These are phyloP conservation scores for Pterobdella sp. DNA, from an alignment of 2,888 invertebrate species.

Conservation along the genomic window DNA sequence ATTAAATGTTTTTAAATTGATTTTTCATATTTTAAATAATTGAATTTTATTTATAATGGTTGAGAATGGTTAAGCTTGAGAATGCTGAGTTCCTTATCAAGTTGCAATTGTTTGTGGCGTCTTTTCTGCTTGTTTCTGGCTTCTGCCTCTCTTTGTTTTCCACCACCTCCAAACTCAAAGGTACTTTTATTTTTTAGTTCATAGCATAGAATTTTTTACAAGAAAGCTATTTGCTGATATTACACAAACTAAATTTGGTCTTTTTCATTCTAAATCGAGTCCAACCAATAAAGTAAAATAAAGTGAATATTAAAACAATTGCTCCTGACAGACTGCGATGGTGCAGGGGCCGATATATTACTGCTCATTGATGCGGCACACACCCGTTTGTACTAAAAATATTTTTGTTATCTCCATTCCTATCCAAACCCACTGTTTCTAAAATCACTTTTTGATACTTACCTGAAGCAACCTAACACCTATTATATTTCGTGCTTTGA, in stretches of 20 bases:
- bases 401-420: not conserved
- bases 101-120: not conserved
- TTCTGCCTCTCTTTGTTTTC: not conserved
- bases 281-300: no score
- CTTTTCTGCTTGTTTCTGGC: not conserved
- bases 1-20: no score
- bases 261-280: no score
- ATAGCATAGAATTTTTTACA: not conserved
- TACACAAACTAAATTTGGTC: no score
- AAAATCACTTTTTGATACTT: not conserved
- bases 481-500: not conserved
- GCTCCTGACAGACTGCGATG: not conserved
- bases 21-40: no score
- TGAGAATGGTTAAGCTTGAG: constrained; percentile 10
- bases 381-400: not conserved
- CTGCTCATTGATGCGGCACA: constrained; percentile 1
- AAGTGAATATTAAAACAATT: no score
- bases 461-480: not conserved
- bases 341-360: not conserved
- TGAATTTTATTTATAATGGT: not conserved
- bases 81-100: not conserved
- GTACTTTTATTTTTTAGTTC: not conserved
- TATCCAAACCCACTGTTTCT: not conserved
- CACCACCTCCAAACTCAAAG: not conserved
- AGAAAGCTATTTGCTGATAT: no score